phyloP scores from a whole-genome alignment of 1,140 invertebrate species.

The Venustaconcha ellipsiformis region DNA sequence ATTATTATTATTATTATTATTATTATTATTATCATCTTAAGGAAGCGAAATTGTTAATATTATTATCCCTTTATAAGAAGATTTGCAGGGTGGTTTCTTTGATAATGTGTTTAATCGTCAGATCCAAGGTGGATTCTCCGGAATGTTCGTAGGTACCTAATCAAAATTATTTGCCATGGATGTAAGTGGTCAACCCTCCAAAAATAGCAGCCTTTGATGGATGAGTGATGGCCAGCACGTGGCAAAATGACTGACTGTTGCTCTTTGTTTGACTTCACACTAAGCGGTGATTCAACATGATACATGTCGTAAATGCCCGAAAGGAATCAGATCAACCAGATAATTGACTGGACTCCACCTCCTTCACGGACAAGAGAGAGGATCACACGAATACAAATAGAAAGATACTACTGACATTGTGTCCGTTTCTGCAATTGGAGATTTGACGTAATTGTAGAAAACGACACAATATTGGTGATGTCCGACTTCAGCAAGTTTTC shows the following conservation, averaged over 20 bases:
- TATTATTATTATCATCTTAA: too few species aligned
- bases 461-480: constrained; percentile 51
- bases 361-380: neutral
- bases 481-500: constrained; percentile 4
- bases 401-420: constrained; percentile 39
- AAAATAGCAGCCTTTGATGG: too few species aligned
- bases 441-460: constrained; percentile 50
- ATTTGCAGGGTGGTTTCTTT: too few species aligned
- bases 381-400: neutral
- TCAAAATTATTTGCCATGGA: too few species aligned
- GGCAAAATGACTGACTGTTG: neutral
- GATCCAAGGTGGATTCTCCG: too few species aligned
- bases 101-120: too few species aligned
- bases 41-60: too few species aligned
- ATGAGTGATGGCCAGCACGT: too few species aligned
- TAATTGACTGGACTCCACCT: neutral
- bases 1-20: too few species aligned
- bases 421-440: constrained; percentile 57
- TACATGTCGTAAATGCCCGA: neutral
- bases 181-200: too few species aligned
- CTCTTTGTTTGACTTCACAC: neutral
- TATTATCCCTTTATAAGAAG: too few species aligned
- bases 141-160: too few species aligned
- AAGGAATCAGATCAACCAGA: neutral
- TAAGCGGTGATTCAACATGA: neutral